Conservation (phyloP, 2,113 vertebrate species). For the Alligator sinensis region DNA sequence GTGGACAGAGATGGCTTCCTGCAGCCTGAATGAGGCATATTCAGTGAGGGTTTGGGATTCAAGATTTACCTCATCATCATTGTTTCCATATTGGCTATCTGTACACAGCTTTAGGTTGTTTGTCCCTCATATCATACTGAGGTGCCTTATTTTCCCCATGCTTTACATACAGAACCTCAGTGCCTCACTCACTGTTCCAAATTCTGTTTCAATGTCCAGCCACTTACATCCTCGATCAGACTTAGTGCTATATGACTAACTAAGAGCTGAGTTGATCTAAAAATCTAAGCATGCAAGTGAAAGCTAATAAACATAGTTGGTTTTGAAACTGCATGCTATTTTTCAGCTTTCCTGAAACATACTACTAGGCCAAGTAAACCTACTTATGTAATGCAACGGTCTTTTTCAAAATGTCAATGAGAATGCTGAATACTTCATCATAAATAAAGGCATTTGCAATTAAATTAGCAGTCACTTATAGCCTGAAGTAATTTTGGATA, state of each 20-base stretch:
- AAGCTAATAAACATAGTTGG: background rate
- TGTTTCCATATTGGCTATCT: no score
- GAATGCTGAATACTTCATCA: background rate
- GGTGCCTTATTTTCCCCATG: no score
- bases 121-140: no score
- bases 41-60: no score
- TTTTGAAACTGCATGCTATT: background rate
- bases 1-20: no score
- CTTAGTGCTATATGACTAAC: background rate
- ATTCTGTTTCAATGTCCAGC: no score
- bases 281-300: background rate
- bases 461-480: fast-evolving
- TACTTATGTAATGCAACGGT: background rate
- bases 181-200: no score
- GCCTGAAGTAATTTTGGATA: fast-evolving
- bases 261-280: background rate
- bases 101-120: no score
- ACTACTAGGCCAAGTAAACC: background rate
- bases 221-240: no score
- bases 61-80: no score
- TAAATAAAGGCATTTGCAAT: fast-evolving
- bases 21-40: no score
- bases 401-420: background rate
- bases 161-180: no score
- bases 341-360: background rate